Conservation (phyloP, 1,140 invertebrate species). For the Drosophila neocordata region DNA sequence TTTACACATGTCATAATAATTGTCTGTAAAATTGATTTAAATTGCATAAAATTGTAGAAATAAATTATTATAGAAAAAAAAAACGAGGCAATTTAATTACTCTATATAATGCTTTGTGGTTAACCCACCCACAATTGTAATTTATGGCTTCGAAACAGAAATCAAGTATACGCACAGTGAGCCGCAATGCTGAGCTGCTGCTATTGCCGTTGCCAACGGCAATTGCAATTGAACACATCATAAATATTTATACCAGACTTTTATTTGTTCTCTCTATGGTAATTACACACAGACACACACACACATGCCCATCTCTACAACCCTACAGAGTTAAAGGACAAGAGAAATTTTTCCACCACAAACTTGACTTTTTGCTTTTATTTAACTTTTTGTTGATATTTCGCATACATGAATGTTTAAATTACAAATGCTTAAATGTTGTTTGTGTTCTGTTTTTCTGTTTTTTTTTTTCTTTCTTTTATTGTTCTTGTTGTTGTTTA, state of each 20-base stretch:
- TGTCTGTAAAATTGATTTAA: conserved; percentile 58
- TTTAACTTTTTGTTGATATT: conserved; percentile 61
- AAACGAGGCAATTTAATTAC: conserved; percentile 4
- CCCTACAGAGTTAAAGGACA: not conserved
- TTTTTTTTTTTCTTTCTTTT: conserved; percentile 47
- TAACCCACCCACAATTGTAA: conserved; percentile 17
- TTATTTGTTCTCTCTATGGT: conserved; percentile 41
- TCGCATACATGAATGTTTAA: conserved; percentile 67
- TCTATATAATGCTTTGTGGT: conserved; percentile 10
- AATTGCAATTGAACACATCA: conserved; percentile 68
- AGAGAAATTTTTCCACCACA: conserved; percentile 36
- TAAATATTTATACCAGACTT: conserved; percentile 75
- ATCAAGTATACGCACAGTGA: conserved; percentile 64
- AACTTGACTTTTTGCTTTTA: conserved; percentile 61
- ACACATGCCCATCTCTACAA: conserved; percentile 1
- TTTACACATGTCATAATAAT: conserved; percentile 22
- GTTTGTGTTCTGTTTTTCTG: conserved; percentile 1
- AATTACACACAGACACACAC: conserved; percentile 42
- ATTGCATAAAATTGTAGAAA: conserved; percentile 44
- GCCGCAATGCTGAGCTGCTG: not conserved
- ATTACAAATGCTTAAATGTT: conserved; percentile 51
- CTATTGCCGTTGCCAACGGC: conserved; percentile 35
- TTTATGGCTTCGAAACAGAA: conserved; percentile 58
- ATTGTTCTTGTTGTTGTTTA: conserved; percentile 47
- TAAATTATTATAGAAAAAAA: conserved; percentile 54